Conservation (phyloP, 2,888 invertebrate species). For the Calameuta filiformis region DNA sequence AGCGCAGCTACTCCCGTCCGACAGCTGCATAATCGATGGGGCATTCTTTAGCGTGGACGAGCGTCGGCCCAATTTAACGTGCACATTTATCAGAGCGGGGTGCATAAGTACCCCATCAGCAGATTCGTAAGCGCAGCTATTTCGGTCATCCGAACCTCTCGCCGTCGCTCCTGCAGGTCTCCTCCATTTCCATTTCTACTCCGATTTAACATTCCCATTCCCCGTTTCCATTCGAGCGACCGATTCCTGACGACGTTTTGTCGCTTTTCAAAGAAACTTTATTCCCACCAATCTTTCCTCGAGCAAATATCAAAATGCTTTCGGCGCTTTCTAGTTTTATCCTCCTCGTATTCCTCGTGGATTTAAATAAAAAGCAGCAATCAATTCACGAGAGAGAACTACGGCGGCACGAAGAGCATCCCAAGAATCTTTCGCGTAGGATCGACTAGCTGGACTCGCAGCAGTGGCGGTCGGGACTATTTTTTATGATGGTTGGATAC, state of each 20-base stretch:
- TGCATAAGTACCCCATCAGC: neutral
- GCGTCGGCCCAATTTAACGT: constrained; percentile 22
- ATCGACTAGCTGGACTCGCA: neutral
- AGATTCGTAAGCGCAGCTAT: neutral
- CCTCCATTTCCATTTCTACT: neutral
- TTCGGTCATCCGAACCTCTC: neutral
- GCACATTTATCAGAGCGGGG: constrained; percentile 21
- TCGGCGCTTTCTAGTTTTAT: neutral
- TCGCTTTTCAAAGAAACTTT: neutral
- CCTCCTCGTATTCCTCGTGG: neutral
- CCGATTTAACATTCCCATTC: neutral
- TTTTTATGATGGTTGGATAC: neutral
- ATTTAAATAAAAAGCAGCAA: neutral
- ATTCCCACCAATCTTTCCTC: neutral
- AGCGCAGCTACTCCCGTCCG: constrained; percentile 20
- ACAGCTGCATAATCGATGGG: constrained; percentile 42
- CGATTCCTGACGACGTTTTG: neutral
- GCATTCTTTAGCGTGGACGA: constrained; percentile 35
- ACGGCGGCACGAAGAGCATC: neutral
- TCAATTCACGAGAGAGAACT: neutral
- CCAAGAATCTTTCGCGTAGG: neutral
- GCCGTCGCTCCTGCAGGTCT: neutral
- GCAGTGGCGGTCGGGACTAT: neutral
- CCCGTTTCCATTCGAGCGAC: neutral
- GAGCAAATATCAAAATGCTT: neutral